Evolutionary conservation across 2,113 vertebrate species (phyloP).

Genomic region (Pseudorasbora parva): DNA sequence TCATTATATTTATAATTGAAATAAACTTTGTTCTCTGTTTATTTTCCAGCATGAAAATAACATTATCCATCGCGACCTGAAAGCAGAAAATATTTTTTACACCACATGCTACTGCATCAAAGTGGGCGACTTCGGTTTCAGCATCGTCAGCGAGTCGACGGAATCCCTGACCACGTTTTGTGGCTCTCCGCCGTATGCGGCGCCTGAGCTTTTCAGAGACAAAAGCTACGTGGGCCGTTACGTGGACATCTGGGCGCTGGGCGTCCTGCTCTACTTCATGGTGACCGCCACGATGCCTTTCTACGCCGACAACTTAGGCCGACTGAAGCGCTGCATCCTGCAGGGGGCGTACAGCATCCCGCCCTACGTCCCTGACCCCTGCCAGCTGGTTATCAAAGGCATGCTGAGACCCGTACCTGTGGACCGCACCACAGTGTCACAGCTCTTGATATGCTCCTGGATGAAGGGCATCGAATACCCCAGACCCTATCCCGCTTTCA

Average conservation of each 20-base stretch:
- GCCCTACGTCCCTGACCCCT: slow-evolving; percentile 65
- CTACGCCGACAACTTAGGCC: slow-evolving; percentile 68
- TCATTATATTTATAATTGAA: neutral
- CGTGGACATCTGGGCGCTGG: slow-evolving; percentile 81
- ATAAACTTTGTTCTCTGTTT: too few relatives aligned
- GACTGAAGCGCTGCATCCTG: slow-evolving; percentile 75
- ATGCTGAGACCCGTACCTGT: slow-evolving; percentile 72
- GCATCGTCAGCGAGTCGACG: slow-evolving; percentile 59
- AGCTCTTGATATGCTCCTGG: slow-evolving; percentile 71
- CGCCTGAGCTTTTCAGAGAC: slow-evolving; percentile 77
- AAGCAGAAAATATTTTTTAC: slow-evolving; percentile 80
- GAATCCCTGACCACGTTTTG: slow-evolving; percentile 76
- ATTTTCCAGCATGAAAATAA: slow-evolving; percentile 75
- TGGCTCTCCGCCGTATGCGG: slow-evolving; percentile 79
- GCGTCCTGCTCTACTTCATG: slow-evolving; percentile 79
- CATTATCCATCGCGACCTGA: slow-evolving; percentile 80
- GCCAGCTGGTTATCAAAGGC: slow-evolving; percentile 72
- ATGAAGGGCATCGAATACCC: slow-evolving; percentile 71
- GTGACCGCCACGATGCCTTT: slow-evolving; percentile 76
- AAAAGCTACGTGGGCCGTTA: slow-evolving; percentile 73
- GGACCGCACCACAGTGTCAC: slow-evolving; percentile 68
- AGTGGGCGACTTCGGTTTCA: slow-evolving; percentile 81
- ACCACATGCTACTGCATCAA: slow-evolving; percentile 78
- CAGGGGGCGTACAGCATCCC: slow-evolving; percentile 76
- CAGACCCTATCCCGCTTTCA: slow-evolving; percentile 59